Conservation (phyloP, 2,797 vertebrate genomes). For the Amazonetta brasiliensis region DNA sequence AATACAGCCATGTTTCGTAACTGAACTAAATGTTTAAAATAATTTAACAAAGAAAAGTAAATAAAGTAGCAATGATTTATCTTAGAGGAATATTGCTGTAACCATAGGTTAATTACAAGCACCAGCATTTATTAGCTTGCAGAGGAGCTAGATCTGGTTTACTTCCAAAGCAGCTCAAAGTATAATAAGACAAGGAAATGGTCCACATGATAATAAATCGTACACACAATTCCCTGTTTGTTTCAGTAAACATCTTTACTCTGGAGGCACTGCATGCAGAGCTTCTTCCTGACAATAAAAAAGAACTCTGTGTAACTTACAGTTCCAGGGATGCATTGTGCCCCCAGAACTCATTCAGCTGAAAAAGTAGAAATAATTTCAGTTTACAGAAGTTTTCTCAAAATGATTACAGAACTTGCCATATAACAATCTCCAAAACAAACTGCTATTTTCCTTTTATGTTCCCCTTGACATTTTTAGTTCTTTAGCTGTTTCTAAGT, state of each 20-base stretch:
- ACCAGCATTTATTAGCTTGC: conserved; percentile 79
- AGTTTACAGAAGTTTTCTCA: conserved; percentile 65
- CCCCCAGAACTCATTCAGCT: conserved; percentile 54
- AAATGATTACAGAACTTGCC: conserved; percentile 56
- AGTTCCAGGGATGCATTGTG: conserved; percentile 67
- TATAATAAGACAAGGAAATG: conserved; percentile 73
- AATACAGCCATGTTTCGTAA: background rate
- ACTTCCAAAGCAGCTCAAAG: conserved; percentile 74
- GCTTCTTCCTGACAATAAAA: conserved; percentile 47
- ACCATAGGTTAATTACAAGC: conserved; percentile 76
- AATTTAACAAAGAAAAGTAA: conserved; percentile 73
- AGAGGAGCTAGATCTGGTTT: conserved; percentile 70
- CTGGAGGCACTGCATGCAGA: conserved; percentile 24
- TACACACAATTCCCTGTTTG: conserved; percentile 51
- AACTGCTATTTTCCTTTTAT: conserved; percentile 60
- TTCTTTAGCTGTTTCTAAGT: background rate
- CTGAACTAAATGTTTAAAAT: conserved; percentile 52
- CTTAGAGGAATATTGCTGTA: conserved; percentile 72
- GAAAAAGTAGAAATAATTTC: conserved; percentile 60
- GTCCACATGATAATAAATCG: conserved; percentile 75
- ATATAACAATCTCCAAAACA: conserved; percentile 53
- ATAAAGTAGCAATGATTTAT: conserved; percentile 75
- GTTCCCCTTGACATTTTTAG: conserved; percentile 52
- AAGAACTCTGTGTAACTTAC: conserved; percentile 61
- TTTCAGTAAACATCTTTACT: conserved; percentile 55